A percentile compares a stretch with the other conserved stretches of the same genome.
Conservation (phyloP, 2,888 invertebrate genomes). For the Anoncus sp. region DNA sequence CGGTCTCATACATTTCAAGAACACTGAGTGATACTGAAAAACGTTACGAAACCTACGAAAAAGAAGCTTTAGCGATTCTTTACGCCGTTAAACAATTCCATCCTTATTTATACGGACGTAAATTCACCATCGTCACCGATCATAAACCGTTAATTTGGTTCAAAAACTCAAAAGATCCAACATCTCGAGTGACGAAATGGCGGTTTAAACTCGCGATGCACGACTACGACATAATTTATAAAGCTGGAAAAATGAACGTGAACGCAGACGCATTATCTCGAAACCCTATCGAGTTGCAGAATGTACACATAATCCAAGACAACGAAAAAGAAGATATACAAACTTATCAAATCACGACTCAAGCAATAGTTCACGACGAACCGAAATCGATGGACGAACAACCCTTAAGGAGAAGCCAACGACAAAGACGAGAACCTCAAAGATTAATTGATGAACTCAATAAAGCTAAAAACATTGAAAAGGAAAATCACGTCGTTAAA, state of each 20-base stretch:
- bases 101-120: slow-evolving; percentile 73
- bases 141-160: slow-evolving; percentile 72
- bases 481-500: too few species aligned
- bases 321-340: not conserved
- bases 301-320: too few species aligned
- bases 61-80: slow-evolving; percentile 43
- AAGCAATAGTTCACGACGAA: not conserved
- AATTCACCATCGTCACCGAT: slow-evolving; percentile 74
- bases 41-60: slow-evolving; percentile 33
- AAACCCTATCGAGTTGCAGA: slow-evolving; percentile 34
- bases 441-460: too few species aligned
- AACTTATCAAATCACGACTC: not conserved
- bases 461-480: too few species aligned
- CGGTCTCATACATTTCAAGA: slow-evolving; percentile 31
- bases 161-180: slow-evolving; percentile 60
- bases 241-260: slow-evolving; percentile 40
- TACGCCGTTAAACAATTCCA: slow-evolving; percentile 68
- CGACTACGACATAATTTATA: slow-evolving; percentile 71
- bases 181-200: slow-evolving; percentile 72
- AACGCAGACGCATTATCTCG: slow-evolving; percentile 44
- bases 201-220: slow-evolving; percentile 71
- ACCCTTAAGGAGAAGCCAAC: not conserved
- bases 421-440: not conserved
- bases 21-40: slow-evolving; percentile 7
- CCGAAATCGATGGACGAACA: not conserved